Percentiles rank a stretch among this genome's conserved stretches.
These are phyloP conservation scores for Ornithorhynchus anatinus DNA, from an alignment of 2,113 vertebrate species.

Conservation along the genomic window DNA sequence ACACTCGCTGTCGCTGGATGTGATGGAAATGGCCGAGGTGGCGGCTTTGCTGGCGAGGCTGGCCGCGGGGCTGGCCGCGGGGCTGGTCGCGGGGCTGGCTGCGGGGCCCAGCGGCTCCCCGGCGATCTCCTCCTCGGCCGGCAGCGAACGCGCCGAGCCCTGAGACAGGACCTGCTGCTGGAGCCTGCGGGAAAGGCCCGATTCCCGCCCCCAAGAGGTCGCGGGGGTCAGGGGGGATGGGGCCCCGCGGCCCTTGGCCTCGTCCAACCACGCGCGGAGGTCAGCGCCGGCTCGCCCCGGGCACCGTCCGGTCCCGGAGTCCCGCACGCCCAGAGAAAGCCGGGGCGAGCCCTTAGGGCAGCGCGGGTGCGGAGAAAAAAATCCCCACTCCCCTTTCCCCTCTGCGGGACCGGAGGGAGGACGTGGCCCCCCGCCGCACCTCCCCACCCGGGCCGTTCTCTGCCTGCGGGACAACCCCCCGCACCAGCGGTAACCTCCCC, in stretches of 20 bases:
- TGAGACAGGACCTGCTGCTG: conserved; percentile 95
- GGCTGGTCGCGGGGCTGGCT: conserved; percentile 91
- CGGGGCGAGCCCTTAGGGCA: neutral
- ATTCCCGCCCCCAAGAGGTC: no score
- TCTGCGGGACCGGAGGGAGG: neutral
- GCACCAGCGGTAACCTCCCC: neutral
- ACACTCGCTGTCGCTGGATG: conserved; percentile 98
- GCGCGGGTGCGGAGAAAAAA: neutral
- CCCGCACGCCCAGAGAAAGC: neutral
- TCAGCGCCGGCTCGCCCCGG: neutral
- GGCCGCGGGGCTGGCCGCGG: conserved; percentile 89
- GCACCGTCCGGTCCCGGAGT: accelerated
- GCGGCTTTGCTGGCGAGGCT: conserved; percentile 96
- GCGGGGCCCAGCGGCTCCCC: conserved; percentile 84
- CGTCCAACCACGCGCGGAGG: no score
- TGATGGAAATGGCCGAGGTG: conserved; percentile 98
- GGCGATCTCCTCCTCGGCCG: conserved; percentile 83
- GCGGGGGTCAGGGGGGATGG: no score
- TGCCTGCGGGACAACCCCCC: neutral
- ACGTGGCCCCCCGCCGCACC: neutral
- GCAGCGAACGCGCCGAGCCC: conserved; percentile 87
- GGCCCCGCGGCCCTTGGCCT: no score
- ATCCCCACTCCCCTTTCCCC: neutral
- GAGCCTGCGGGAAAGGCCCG: conserved; percentile 80
- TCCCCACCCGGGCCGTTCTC: no score